phyloP scores from a whole-genome alignment of 2,888 invertebrate genomes.

The Prosopocoilus inquinatus region DNA sequence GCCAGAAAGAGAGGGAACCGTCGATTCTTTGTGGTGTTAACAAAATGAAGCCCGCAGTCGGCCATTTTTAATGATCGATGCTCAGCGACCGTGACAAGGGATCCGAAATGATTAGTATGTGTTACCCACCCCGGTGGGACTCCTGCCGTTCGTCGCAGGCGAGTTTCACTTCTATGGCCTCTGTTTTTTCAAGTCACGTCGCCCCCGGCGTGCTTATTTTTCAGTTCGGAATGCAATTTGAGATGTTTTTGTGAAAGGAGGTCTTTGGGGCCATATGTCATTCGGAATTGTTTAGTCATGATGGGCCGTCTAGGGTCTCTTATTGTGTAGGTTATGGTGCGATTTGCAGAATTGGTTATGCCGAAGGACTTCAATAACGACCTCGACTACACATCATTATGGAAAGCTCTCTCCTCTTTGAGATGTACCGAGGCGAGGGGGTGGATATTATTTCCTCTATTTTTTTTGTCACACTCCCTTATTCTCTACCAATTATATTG shows the following conservation, averaged over 20 bases:
- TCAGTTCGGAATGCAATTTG: slow-evolving; percentile 30
- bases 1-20: slow-evolving; percentile 11
- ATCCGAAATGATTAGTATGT: slow-evolving; percentile 44
- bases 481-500: no score
- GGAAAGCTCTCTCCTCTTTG: no score
- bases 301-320: slow-evolving; percentile 13
- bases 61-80: slow-evolving; percentile 44
- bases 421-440: no score
- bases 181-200: slow-evolving; percentile 23
- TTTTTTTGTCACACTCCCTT: no score
- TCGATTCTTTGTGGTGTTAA: slow-evolving; percentile 27
- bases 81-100: slow-evolving; percentile 42
- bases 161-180: slow-evolving; percentile 28
- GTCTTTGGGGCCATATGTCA: slow-evolving; percentile 29
- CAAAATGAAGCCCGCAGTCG: slow-evolving; percentile 33
- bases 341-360: slow-evolving; percentile 3
- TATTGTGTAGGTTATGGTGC: not conserved
- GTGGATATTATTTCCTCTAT: no score
- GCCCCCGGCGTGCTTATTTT: slow-evolving; percentile 27
- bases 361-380: not conserved
- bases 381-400: not conserved
- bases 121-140: slow-evolving; percentile 33
- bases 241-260: slow-evolving; percentile 18
- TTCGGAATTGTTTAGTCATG: slow-evolving; percentile 30
- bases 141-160: slow-evolving; percentile 25